A percentile compares a stretch with the other conserved stretches of the same genome.
These are phyloP conservation scores for Strix aluco DNA, from an alignment of 2,113 vertebrate genomes.

Conservation along the genomic window DNA sequence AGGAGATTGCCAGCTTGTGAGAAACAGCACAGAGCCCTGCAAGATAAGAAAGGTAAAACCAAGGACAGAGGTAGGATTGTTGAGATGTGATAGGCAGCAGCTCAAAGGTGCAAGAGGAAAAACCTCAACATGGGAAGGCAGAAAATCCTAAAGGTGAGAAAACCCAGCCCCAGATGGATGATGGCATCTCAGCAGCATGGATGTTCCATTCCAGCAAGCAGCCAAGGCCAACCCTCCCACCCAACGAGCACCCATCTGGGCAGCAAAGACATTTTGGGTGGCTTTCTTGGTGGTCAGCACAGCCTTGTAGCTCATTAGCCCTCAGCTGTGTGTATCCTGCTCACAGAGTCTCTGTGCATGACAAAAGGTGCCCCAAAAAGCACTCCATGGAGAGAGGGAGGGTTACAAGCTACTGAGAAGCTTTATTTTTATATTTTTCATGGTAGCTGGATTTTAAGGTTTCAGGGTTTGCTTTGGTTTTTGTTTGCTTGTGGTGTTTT, in stretches of 20 bases:
- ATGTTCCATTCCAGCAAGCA: background rate
- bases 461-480: background rate
- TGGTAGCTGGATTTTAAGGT: background rate
- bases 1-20: background rate
- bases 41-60: background rate
- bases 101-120: background rate
- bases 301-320: background rate
- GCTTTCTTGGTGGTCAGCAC: background rate
- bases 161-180: background rate
- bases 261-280: background rate
- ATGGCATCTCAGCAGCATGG: background rate
- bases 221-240: background rate
- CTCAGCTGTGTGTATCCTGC: background rate
- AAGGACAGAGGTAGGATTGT: background rate
- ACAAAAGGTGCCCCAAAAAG: background rate
- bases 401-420: background rate
- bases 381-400: background rate
- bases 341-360: background rate
- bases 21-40: conserved; percentile 9
- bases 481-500: background rate
- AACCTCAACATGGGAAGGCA: background rate
- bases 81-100: background rate
- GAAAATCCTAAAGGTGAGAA: background rate
- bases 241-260: rapidly evolving
- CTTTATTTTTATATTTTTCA: background rate